A percentile compares a stretch with the other conserved stretches of the same genome.
These are phyloP conservation scores for Oncopodura yosiiana DNA, from an alignment of 1,140 invertebrate species.

Conservation along the genomic window DNA sequence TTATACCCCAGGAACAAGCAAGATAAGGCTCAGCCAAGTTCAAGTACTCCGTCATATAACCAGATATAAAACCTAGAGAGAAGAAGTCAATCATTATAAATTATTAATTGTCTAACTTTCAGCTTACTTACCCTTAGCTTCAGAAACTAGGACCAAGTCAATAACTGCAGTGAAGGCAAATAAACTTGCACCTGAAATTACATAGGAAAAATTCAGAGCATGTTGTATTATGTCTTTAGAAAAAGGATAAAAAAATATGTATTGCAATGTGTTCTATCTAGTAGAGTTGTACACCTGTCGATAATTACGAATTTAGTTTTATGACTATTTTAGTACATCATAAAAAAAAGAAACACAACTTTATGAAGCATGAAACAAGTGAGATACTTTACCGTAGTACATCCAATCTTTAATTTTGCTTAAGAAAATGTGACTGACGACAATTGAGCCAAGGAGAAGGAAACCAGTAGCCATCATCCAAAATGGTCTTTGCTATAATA, in stretches of 20 bases:
- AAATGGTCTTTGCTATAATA: too few relatives aligned
- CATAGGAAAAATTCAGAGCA: not conserved
- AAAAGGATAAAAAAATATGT: not conserved
- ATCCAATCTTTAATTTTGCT: slow-evolving; percentile 27
- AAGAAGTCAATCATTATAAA: slow-evolving; percentile 30
- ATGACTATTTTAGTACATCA: too few relatives aligned
- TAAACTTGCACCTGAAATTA: slow-evolving; percentile 16
- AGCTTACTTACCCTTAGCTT: too few relatives aligned
- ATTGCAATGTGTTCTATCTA: not conserved
- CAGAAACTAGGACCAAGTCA: too few relatives aligned
- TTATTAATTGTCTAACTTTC: too few relatives aligned
- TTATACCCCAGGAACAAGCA: slow-evolving; percentile 19
- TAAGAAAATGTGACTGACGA: not conserved
- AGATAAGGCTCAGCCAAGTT: slow-evolving; percentile 33
- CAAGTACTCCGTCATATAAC: slow-evolving; percentile 33
- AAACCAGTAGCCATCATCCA: slow-evolving; percentile 29
- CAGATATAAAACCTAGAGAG: slow-evolving; percentile 22
- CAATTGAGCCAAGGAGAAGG: slow-evolving; percentile 15
- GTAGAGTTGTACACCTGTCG: too few relatives aligned
- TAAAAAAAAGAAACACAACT: not conserved
- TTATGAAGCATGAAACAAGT: not conserved
- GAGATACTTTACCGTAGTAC: slow-evolving; percentile 24
- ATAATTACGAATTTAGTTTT: too few relatives aligned
- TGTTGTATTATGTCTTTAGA: not conserved
- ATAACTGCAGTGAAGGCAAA: slow-evolving; percentile 32